Percentiles rank a stretch among this genome's conserved stretches.
phyloP scores from a whole-genome alignment of 1,140 invertebrate species.

The Holotrichia oblita region DNA sequence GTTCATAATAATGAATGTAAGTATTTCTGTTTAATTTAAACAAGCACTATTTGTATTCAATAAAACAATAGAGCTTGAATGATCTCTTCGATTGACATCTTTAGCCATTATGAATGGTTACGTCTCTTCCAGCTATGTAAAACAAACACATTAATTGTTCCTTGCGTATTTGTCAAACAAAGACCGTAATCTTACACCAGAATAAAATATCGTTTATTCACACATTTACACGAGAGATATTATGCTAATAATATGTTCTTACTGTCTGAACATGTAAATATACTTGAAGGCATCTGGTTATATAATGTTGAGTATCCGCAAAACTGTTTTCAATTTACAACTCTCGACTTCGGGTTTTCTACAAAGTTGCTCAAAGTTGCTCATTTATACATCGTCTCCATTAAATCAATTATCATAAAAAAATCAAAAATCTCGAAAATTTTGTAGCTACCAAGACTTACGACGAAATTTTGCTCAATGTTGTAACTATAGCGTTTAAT shows the following conservation, averaged over 20 bases:
- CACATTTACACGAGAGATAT: not conserved
- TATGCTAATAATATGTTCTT: not conserved
- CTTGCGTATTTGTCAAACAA: not conserved
- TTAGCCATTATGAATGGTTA: not conserved
- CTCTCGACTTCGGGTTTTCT: too few species aligned
- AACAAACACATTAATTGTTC: not conserved
- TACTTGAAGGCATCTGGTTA: too few species aligned
- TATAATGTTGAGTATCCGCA: too few species aligned
- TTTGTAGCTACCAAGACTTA: too few species aligned
- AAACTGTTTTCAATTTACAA: too few species aligned
- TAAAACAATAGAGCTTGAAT: not conserved
- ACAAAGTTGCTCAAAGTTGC: too few species aligned
- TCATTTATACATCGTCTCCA: too few species aligned
- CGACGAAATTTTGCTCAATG: too few species aligned
- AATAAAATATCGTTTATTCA: constrained; percentile 10
- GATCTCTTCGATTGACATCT: constrained; percentile 1
- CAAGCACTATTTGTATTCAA: not conserved
- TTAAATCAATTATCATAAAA: too few species aligned
- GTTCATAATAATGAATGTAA: not conserved
- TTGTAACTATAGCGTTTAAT: too few species aligned
- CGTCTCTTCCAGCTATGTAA: not conserved
- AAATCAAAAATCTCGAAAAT: too few species aligned
- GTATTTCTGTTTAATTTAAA: constrained; percentile 3
- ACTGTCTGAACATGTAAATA: too few species aligned
- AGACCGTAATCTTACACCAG: not conserved